Conservation (phyloP, 2,797 vertebrate species). For the Psittacula derbiana region DNA sequence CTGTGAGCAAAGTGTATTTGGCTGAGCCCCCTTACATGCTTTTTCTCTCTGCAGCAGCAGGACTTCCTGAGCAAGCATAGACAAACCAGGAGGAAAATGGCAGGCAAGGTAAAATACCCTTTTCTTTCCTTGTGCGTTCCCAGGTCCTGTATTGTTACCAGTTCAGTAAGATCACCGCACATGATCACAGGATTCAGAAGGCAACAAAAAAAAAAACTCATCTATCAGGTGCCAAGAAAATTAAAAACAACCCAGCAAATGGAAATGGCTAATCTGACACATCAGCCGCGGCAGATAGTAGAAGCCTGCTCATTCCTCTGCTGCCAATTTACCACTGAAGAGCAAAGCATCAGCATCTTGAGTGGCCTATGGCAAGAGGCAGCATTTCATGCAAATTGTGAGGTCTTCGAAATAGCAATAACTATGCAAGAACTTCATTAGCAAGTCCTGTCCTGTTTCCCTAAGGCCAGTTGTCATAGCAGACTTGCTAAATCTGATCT, state of each 20-base stretch:
- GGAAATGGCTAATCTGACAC: background rate
- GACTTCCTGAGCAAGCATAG: background rate
- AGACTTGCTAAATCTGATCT: background rate
- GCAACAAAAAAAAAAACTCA: background rate
- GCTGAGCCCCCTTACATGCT: background rate
- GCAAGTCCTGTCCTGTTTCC: background rate
- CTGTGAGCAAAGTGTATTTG: background rate
- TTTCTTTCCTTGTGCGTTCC: background rate
- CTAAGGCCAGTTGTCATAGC: background rate
- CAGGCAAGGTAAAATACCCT: background rate
- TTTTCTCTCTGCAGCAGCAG: background rate
- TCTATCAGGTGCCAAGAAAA: background rate
- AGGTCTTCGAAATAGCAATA: background rate
- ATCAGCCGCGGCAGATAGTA: rapidly evolving
- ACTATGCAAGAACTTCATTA: background rate
- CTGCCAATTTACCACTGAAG: background rate
- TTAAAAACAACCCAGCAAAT: no score
- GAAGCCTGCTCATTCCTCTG: background rate
- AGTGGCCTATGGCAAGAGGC: background rate
- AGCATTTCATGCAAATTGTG: background rate
- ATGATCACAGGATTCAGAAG: background rate
- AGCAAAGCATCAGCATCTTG: background rate
- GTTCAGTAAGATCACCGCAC: rapidly evolving
- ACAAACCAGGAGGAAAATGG: background rate
- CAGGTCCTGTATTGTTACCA: background rate